A percentile compares a stretch with the other conserved stretches of the same genome.
Evolutionary conservation across 2,888 invertebrate genomes (phyloP).

Genomic region (Meloe dianella): DNA sequence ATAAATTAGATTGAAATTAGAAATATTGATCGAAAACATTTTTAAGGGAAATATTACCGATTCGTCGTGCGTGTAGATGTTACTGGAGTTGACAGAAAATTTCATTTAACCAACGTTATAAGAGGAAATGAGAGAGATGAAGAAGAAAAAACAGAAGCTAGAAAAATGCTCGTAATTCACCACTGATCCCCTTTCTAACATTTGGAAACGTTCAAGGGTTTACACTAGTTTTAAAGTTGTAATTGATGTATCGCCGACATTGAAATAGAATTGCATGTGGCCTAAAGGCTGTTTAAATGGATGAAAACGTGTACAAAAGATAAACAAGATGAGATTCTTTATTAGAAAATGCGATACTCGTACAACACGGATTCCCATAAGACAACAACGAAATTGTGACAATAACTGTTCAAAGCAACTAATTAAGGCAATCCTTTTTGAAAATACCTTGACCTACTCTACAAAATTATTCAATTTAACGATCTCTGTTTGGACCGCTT

Average conservation of each 20-base stretch:
- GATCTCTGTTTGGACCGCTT: too few species aligned
- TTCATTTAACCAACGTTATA: neutral
- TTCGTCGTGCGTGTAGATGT: neutral
- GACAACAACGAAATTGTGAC: too few species aligned
- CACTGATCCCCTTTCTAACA: constrained; percentile 7
- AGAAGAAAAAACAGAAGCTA: neutral
- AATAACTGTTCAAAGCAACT: too few species aligned
- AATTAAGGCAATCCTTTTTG: neutral
- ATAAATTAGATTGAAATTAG: too few species aligned
- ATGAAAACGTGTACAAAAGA: too few species aligned
- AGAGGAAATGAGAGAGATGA: neutral
- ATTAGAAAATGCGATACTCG: too few species aligned
- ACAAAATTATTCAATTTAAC: neutral
- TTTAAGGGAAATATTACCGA: too few species aligned
- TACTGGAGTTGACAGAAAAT: neutral
- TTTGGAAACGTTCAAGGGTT: constrained; percentile 12
- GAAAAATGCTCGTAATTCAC: constrained; percentile 12
- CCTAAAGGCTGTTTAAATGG: neutral
- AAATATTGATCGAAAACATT: too few species aligned
- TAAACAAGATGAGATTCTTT: neutral
- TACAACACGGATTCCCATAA: too few species aligned
- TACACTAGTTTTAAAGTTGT: constrained; percentile 14
- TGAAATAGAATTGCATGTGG: constrained; percentile 7
- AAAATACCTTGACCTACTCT: neutral
- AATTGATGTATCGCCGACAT: constrained; percentile 11